Conservation (phyloP, 23 tunicate genomes). For the Botrylloides violaceus region DNA sequence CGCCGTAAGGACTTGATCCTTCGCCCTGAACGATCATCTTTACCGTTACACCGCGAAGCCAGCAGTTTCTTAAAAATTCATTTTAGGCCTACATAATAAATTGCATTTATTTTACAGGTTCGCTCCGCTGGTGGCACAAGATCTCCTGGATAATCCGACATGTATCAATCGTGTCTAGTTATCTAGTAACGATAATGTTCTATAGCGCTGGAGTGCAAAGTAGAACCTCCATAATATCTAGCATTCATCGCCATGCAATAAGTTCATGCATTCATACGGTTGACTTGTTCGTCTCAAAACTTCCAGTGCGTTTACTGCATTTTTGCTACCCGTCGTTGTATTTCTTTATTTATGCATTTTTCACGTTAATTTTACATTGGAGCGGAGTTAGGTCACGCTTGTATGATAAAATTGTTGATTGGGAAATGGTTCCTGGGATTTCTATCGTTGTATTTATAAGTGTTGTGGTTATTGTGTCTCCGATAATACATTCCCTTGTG, state of each 20-base stretch:
- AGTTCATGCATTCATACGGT: not conserved
- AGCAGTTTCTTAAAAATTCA: no score
- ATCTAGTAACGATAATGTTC: not conserved
- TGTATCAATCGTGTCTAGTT: not conserved
- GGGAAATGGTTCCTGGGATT: not conserved
- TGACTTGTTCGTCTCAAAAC: not conserved
- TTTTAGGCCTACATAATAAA: no score
- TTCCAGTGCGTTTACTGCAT: conserved; percentile 1
- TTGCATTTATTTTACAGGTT: not conserved
- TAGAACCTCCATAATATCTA: not conserved
- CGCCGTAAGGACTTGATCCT: no score
- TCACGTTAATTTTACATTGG: not conserved
- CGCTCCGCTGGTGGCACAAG: not conserved
- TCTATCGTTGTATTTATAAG: not conserved
- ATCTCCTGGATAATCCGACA: not conserved
- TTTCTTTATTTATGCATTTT: not conserved
- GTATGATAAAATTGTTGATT: not conserved
- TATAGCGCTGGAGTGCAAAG: not conserved
- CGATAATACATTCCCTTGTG: not conserved
- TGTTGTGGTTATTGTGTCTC: not conserved
- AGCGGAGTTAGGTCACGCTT: not conserved
- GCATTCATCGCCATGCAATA: not conserved
- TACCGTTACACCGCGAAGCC: no score
- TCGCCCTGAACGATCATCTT: no score
- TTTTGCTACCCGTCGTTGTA: not conserved